A percentile compares a stretch with the other conserved stretches of the same genome.
These are phyloP conservation scores for Trachelus troglodyta DNA, from an alignment of 2,888 invertebrate species.

Conservation along the genomic window DNA sequence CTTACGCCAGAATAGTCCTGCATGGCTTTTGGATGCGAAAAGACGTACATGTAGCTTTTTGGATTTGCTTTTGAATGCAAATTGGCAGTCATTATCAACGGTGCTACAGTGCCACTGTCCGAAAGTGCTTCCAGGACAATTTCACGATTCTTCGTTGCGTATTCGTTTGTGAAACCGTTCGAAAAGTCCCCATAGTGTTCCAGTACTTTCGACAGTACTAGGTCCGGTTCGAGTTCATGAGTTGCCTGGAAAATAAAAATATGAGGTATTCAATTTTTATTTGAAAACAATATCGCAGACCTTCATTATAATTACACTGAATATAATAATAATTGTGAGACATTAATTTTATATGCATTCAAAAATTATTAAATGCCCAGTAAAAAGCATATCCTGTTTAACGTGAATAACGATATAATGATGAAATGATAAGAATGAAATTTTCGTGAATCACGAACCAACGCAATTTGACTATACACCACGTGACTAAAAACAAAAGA, in stretches of 20 bases:
- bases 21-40: conserved; percentile 84
- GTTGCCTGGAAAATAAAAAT: conserved; percentile 47
- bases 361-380: neutral
- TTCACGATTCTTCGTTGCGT: conserved; percentile 76
- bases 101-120: conserved; percentile 88
- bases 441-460: no score
- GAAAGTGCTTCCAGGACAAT: conserved; percentile 88
- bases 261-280: neutral
- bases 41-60: conserved; percentile 89
- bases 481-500: no score
- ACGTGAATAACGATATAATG: no score
- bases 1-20: conserved; percentile 83
- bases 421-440: no score
- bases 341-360: neutral
- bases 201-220: conserved; percentile 54
- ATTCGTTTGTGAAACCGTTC: conserved; percentile 71
- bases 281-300: neutral
- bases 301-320: neutral
- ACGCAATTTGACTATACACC: no score
- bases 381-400: neutral
- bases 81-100: conserved; percentile 80
- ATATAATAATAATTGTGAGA: neutral
- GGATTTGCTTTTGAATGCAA: conserved; percentile 81
- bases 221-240: conserved; percentile 58
- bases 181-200: conserved; percentile 62